phyloP scores from a whole-genome alignment of 2,113 vertebrate species.

The Grammomys dolichurus region DNA sequence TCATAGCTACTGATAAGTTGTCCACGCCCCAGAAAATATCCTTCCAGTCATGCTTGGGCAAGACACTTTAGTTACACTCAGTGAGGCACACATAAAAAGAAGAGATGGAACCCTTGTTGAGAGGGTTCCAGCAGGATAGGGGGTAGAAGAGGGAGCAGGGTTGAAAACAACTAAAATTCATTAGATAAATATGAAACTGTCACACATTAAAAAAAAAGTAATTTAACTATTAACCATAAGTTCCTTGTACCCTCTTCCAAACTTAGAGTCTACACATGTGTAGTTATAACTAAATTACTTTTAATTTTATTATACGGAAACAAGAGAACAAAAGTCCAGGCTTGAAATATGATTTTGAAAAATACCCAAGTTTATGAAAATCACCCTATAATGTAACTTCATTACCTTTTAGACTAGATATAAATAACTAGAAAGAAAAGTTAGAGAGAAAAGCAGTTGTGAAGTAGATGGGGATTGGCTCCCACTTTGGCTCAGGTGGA shows the following conservation, averaged over 20 bases:
- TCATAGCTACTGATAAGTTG: neutral
- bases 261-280: neutral
- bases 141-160: neutral
- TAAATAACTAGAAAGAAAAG: neutral
- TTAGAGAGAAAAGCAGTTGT: neutral
- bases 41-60: neutral
- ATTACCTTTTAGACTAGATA: slow-evolving; percentile 8
- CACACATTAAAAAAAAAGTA: neutral
- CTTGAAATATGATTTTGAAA: slow-evolving; percentile 59
- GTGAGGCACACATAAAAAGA: neutral
- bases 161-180: neutral
- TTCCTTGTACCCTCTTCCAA: neutral
- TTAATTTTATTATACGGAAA: slow-evolving; percentile 40
- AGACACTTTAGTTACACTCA: neutral
- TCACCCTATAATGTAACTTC: neutral
- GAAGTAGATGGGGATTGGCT: neutral
- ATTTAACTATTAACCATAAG: slow-evolving; percentile 28
- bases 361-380: slow-evolving; percentile 33
- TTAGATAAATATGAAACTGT: neutral
- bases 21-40: neutral
- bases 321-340: slow-evolving; percentile 48
- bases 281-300: neutral
- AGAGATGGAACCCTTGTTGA: neutral
- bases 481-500: neutral
- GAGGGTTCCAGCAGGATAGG: neutral